Conservation (phyloP, 2,113 vertebrate species). For the Odontophorus gujanensis region DNA sequence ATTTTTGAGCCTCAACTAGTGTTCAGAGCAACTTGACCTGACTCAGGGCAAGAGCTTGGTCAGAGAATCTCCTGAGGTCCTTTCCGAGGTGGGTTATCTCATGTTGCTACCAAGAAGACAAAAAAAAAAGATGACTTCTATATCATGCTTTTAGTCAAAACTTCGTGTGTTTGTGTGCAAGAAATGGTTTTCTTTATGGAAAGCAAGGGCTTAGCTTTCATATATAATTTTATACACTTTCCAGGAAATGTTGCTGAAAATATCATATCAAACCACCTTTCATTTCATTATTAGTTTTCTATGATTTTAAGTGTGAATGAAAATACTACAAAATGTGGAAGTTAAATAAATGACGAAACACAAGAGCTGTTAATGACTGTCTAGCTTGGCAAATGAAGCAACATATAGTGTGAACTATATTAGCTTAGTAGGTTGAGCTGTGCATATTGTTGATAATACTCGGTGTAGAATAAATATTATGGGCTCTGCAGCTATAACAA, state of each 20-base stretch:
- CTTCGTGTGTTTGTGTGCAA: rapidly evolving
- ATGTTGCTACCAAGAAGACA: neutral
- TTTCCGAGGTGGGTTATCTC: neutral
- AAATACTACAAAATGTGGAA: slow-evolving; percentile 56
- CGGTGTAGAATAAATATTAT: neutral
- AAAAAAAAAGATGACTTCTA: neutral
- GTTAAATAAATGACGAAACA: slow-evolving; percentile 50
- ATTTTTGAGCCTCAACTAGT: neutral
- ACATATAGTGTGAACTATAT: neutral
- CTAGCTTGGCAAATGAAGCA: slow-evolving; percentile 29
- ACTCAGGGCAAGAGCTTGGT: neutral
- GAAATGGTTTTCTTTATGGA: neutral
- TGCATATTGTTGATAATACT: neutral
- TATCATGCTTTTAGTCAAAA: neutral
- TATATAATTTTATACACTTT: neutral
- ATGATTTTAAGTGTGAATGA: slow-evolving; percentile 36
- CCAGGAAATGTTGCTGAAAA: slow-evolving; percentile 28
- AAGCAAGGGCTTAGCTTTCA: neutral
- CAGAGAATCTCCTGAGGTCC: neutral
- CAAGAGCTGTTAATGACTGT: slow-evolving; percentile 18
- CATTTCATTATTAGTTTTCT: slow-evolving; percentile 13
- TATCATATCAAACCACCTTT: slow-evolving; percentile 26
- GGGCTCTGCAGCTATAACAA: neutral
- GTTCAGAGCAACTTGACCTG: neutral
- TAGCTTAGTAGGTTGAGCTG: neutral